Conservation (phyloP, 2,113 vertebrate species). For the Heterocephalus glaber region DNA sequence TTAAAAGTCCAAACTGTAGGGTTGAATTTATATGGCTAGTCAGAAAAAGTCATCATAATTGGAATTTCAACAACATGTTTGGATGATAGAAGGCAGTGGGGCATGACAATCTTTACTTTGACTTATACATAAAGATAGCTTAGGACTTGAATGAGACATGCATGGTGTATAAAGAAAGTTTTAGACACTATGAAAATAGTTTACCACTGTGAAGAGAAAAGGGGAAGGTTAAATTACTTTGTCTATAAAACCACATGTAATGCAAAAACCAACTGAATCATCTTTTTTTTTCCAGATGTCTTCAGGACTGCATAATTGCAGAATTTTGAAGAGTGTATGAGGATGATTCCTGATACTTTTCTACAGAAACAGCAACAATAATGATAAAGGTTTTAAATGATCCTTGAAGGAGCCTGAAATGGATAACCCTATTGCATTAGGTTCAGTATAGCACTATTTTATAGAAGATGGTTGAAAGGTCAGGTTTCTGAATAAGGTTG, state of each 20-base stretch:
- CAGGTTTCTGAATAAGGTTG: not conserved
- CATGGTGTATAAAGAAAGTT: conserved; percentile 69
- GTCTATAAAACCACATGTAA: conserved; percentile 66
- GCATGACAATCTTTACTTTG: conserved; percentile 66
- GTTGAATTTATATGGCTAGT: conserved; percentile 58
- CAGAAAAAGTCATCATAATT: conserved; percentile 71
- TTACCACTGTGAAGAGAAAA: conserved; percentile 72
- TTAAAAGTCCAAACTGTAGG: conserved; percentile 55
- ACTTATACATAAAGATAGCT: conserved; percentile 75
- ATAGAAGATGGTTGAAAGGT: not conserved
- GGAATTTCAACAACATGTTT: conserved; percentile 72
- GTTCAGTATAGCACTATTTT: not conserved
- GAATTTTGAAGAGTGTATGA: not conserved
- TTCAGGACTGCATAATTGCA: conserved; percentile 45
- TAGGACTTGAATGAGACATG: conserved; percentile 66
- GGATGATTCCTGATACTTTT: not conserved
- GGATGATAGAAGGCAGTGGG: conserved; percentile 74
- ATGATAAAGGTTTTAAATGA: conserved; percentile 21
- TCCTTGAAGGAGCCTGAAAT: not conserved
- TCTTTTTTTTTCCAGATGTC: conserved; percentile 63
- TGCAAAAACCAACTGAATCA: conserved; percentile 57
- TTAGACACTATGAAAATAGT: conserved; percentile 67
- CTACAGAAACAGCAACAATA: conserved; percentile 10
- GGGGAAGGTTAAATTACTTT: conserved; percentile 71
- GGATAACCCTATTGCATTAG: not conserved